Evolutionary conservation across 2,113 vertebrate genomes (phyloP).

Genomic region (Cephalopholis sonnerati): DNA sequence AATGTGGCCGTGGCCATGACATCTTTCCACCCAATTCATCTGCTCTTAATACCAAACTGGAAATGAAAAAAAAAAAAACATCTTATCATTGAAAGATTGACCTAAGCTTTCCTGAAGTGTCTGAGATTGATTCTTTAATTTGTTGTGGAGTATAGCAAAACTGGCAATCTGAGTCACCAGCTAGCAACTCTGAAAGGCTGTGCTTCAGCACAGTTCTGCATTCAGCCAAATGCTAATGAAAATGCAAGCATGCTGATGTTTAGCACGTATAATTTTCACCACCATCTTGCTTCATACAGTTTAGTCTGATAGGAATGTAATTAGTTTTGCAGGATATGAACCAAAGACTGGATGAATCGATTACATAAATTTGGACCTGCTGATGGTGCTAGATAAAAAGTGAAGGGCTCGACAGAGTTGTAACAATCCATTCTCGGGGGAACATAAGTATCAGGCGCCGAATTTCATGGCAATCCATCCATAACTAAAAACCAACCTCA

Average conservation of each 20-base stretch:
- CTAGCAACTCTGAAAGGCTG: neutral
- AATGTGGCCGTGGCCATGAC: too few species aligned
- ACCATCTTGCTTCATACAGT: too few species aligned
- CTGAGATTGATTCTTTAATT: neutral
- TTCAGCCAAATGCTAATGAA: neutral
- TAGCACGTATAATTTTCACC: neutral
- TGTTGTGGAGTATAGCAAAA: neutral
- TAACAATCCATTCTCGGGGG: neutral
- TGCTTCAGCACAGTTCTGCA: neutral
- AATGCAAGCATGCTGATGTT: neutral
- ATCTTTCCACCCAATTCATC: neutral
- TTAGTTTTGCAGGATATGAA: neutral
- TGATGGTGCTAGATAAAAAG: neutral
- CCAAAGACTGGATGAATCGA: too few species aligned
- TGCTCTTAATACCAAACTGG: neutral
- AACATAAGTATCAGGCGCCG: neutral
- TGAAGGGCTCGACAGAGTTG: neutral
- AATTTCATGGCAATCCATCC: neutral
- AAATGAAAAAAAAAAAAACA: neutral
- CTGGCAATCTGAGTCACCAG: neutral
- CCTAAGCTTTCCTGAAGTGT: neutral
- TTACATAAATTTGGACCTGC: neutral
- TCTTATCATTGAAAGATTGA: neutral
- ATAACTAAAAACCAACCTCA: neutral
- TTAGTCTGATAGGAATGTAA: neutral